Conservation (phyloP, 1,140 invertebrate genomes). For the Sminthurides bifidus region DNA sequence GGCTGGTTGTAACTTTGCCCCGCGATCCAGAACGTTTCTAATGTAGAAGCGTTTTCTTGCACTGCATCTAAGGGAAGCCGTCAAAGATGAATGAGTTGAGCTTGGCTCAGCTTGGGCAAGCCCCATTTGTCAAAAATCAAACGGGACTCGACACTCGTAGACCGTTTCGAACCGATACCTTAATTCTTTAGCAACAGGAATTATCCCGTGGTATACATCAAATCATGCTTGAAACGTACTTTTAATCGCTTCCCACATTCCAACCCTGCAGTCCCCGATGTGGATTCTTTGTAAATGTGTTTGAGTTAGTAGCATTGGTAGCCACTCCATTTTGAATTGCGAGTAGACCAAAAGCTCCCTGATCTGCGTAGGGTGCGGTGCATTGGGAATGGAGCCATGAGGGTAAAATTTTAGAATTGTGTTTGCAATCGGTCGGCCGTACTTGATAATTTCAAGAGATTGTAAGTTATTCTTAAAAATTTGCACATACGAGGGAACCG, state of each 20-base stretch:
- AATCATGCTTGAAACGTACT: too few species aligned
- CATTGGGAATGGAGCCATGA: neutral
- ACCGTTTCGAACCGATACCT: too few species aligned
- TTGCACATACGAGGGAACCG: neutral
- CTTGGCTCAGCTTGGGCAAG: too few species aligned
- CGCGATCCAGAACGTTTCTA: slow-evolving; percentile 5
- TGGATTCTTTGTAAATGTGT: neutral
- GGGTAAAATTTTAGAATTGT: neutral
- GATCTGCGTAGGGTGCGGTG: neutral
- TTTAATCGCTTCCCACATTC: slow-evolving; percentile 1
- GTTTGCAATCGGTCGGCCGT: neutral
- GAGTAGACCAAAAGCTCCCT: neutral
- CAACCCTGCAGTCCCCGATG: slow-evolving; percentile 2
- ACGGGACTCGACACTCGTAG: too few species aligned
- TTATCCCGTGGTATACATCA: too few species aligned
- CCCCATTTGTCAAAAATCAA: too few species aligned
- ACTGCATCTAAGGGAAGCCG: neutral
- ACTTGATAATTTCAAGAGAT: neutral
- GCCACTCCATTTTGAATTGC: slow-evolving; percentile 6
- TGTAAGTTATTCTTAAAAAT: neutral
- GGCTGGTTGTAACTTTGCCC: slow-evolving; percentile 3
- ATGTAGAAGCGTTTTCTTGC: neutral
- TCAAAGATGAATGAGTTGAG: too few species aligned
- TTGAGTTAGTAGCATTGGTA: neutral
- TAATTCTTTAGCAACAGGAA: too few species aligned